Percentiles rank a stretch among this genome's conserved stretches.
Conservation (phyloP, 2,888 invertebrate genomes). For the Caenorhabditis plicata region DNA sequence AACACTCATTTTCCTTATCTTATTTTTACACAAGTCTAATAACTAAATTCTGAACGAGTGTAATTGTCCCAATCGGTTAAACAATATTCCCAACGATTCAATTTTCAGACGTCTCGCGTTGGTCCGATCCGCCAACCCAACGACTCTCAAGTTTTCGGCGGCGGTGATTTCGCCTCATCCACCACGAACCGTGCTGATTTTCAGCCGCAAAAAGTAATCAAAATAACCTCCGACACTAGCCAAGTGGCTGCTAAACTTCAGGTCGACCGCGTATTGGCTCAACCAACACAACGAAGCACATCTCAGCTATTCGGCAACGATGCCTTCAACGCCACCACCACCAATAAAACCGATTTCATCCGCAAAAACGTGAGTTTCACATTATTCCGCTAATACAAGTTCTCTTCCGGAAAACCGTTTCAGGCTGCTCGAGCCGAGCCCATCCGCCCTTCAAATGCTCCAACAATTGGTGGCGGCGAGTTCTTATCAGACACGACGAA, state of each 20-base stretch:
- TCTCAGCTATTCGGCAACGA: too few relatives aligned
- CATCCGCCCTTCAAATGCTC: neutral
- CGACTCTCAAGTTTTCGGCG: neutral
- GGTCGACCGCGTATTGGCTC: too few relatives aligned
- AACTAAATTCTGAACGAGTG: too few relatives aligned
- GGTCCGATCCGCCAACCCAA: neutral
- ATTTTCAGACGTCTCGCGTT: neutral
- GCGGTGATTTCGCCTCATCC: slow-evolving; percentile 3
- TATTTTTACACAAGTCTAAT: too few relatives aligned
- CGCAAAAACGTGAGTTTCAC: slow-evolving; percentile 19
- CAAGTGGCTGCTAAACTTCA: neutral
- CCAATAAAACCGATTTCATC: slow-evolving; percentile 27
- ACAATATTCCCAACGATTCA: too few relatives aligned
- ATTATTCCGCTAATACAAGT: too few relatives aligned
- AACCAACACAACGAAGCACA: too few relatives aligned
- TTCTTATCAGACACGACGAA: slow-evolving; percentile 25
- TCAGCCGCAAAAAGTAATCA: slow-evolving; percentile 18
- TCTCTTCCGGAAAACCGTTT: neutral
- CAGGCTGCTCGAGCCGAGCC: neutral
- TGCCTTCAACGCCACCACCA: slow-evolving; percentile 36
- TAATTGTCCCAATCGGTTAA: too few relatives aligned
- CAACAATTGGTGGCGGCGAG: slow-evolving; percentile 1
- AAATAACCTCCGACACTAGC: too few relatives aligned
- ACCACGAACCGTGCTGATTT: slow-evolving; percentile 25
- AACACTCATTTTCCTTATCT: too few relatives aligned